Percentiles rank a stretch among this genome's conserved stretches.
phyloP scores from a whole-genome alignment of 1,140 invertebrate genomes.

The Wiebesia pumilae region DNA sequence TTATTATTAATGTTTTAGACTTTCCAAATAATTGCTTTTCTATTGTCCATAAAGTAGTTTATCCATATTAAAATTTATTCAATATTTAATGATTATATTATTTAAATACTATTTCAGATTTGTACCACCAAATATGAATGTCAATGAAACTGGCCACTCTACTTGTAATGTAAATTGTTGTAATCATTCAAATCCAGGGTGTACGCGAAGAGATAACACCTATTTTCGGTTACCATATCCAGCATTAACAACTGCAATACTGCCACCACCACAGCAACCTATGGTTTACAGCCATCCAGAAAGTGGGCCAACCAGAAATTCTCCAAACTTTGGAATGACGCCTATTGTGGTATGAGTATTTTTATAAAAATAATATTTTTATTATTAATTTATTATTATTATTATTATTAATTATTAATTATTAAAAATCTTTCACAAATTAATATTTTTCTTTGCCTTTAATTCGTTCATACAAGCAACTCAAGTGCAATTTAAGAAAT shows the following conservation, averaged over 20 bases:
- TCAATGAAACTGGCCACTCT: constrained; percentile 59
- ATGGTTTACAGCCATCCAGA: constrained; percentile 75
- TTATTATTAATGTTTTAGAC: no score
- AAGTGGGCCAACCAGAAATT: constrained; percentile 52
- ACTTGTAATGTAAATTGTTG: constrained; percentile 56
- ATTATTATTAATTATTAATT: neutral
- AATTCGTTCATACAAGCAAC: neutral
- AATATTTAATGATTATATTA: neutral
- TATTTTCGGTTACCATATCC: constrained; percentile 50
- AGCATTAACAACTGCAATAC: constrained; percentile 49
- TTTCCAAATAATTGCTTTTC: neutral
- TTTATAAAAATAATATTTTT: neutral
- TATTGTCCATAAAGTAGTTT: neutral
- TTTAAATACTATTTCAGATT: constrained; percentile 56
- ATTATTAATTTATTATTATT: constrained; percentile 8
- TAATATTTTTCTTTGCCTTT: no score
- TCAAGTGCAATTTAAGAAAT: no score
- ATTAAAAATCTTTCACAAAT: neutral
- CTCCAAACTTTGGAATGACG: constrained; percentile 60
- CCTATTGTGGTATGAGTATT: constrained; percentile 58
- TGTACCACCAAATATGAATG: constrained; percentile 59
- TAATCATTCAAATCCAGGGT: constrained; percentile 58
- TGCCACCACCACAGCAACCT: constrained; percentile 71
- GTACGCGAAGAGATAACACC: constrained; percentile 53
- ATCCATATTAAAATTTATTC: constrained; percentile 3